Conservation (phyloP, 2,888 invertebrate species). For the Drosophila kanekoi region DNA sequence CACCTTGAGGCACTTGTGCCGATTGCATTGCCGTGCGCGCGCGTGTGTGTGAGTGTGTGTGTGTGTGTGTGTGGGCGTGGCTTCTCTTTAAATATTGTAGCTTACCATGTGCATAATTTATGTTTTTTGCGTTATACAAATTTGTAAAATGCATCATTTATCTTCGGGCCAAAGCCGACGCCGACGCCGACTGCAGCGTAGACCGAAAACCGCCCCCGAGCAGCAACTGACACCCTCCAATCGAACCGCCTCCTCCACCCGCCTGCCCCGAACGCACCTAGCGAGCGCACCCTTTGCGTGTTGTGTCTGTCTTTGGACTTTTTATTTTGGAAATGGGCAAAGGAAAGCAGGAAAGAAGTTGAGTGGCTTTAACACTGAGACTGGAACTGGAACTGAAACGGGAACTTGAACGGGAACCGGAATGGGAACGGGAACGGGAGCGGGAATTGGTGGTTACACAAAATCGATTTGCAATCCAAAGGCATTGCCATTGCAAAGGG, state of each 20-base stretch:
- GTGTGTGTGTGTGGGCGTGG: slow-evolving; percentile 35
- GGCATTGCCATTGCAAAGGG: slow-evolving; percentile 16
- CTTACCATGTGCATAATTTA: slow-evolving; percentile 66
- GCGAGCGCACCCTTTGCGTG: slow-evolving; percentile 66
- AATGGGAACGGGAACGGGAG: background rate
- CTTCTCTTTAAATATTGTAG: slow-evolving; percentile 36
- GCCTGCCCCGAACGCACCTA: slow-evolving; percentile 33
- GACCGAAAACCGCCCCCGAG: slow-evolving; percentile 24
- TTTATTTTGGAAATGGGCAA: slow-evolving; percentile 23
- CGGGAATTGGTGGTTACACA: slow-evolving; percentile 46
- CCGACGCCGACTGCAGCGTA: slow-evolving; percentile 13
- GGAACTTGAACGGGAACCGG: slow-evolving; percentile 8
- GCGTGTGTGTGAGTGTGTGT: slow-evolving; percentile 8
- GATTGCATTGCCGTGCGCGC: slow-evolving; percentile 15
- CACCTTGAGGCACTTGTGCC: slow-evolving; percentile 11
- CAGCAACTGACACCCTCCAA: slow-evolving; percentile 29
- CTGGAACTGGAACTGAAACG: slow-evolving; percentile 6
- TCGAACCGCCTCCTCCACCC: slow-evolving; percentile 5
- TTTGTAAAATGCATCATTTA: slow-evolving; percentile 77
- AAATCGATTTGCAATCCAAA: slow-evolving; percentile 65
- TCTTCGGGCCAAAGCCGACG: slow-evolving; percentile 53
- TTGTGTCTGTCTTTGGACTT: slow-evolving; percentile 61
- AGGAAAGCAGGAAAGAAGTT: slow-evolving; percentile 27
- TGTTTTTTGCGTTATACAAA: slow-evolving; percentile 73
- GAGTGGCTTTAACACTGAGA: slow-evolving; percentile 14